Evolutionary conservation across 2,113 vertebrate genomes (phyloP), one percentile per base, ranked within the genome.

Genomic region (Dolichallabes microphthalmus): DNA sequence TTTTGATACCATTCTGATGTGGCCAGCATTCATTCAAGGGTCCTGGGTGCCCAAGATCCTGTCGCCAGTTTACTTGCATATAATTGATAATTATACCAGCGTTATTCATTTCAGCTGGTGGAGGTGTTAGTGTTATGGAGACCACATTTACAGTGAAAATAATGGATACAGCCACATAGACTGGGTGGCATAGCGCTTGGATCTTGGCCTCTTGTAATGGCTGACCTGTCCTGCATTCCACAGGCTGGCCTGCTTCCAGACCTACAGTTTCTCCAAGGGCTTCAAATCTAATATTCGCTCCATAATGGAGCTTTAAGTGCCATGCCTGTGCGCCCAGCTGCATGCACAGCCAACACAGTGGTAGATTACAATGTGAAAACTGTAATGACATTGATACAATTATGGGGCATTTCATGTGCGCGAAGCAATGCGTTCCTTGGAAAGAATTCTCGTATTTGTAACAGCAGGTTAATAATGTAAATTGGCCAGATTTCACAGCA

Each of bases 251-350:
- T n/a, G 50, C 20, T 75, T 87, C 88, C 87, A 89, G 57, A 17
- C 63, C 83, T 74, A 27, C 71, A 75, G 63, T 45, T 86, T 82
- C 88, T 88, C 69, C 39, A 78, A 73, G 84, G 75, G 74, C 32
- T 39, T 45, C 32, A 83, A 78, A 89, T 88, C 81, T 85, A 91
- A 88, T 87, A 83, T 88, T 85, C 80, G 66, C 73, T 85, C 76
- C 82, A 52, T 87, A 88, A 90, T 83, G 75, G 87, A 76, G 83
- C 76, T 64, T 80, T 87, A 88, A 83, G 86, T 86, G 85, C 55
- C 86, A 22, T 87, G 79, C 82, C 80, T 75, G 77, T 30, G 60
- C 39, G 58, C 85, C 69, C 79, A 76, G 79, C 69, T 50, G 22
- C 52, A 63, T 19, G n/a, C 58, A 45, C 57, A 60, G 80, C 14